phyloP scores from a whole-genome alignment of 2,113 vertebrate species.

The Megaceryle torquata region DNA sequence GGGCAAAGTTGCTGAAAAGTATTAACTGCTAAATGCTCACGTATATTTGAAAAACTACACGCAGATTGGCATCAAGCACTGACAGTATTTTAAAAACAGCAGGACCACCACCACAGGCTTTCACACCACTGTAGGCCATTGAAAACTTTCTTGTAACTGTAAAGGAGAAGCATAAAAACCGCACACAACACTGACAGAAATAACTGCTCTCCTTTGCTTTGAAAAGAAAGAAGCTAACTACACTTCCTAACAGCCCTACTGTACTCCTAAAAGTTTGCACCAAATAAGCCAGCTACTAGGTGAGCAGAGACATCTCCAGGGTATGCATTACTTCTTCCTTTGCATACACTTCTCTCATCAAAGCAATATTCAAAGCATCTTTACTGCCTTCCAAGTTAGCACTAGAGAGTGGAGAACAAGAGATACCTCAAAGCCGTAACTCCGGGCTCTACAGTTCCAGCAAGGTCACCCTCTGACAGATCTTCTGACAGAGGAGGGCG shows the following conservation, averaged over 20 bases:
- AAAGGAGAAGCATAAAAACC: background rate
- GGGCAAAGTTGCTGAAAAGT: background rate
- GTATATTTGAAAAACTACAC: background rate
- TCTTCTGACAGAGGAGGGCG: background rate
- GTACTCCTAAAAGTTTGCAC: accelerated
- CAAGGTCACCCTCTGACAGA: background rate
- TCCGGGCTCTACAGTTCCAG: background rate
- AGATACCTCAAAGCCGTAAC: background rate
- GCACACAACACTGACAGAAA: accelerated
- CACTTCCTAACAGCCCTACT: accelerated
- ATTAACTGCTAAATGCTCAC: background rate
- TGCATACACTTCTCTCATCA: background rate
- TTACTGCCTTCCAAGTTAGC: background rate
- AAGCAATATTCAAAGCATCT: background rate
- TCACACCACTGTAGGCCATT: background rate
- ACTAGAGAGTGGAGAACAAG: background rate
- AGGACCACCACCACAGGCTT: background rate
- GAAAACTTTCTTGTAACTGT: background rate
- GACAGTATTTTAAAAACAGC: background rate
- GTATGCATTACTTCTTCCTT: background rate
- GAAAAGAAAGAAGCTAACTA: accelerated
- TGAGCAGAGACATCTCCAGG: background rate
- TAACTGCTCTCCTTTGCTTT: background rate
- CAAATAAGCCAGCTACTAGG: background rate
- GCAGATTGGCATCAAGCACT: background rate